Conservation (phyloP, 30 jellyfish, hydroid and myxozoan genomes). For the Hydractinia echinata region DNA sequence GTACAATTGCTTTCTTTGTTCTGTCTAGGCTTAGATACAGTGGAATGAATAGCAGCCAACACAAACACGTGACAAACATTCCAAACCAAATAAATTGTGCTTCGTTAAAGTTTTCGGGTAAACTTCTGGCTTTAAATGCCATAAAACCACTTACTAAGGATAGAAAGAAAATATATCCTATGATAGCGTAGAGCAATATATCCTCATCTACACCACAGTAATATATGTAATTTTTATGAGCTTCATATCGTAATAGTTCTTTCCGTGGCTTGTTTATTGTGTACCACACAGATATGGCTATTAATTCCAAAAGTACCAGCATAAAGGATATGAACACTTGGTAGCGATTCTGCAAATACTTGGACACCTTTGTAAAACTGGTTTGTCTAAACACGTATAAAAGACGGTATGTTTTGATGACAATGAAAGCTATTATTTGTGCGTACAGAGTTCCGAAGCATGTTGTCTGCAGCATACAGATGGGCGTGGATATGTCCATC, state of each 20-base stretch:
- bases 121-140: conserved; percentile 77
- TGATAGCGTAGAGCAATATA: conserved; percentile 15
- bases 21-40: conserved; percentile 4
- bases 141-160: conserved; percentile 63
- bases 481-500: conserved; percentile 27
- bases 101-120: conserved; percentile 74
- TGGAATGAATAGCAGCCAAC: conserved; percentile 33
- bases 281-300: conserved; percentile 34
- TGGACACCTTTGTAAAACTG: conserved; percentile 45
- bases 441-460: conserved; percentile 51
- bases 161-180: conserved; percentile 39
- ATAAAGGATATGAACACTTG: conserved; percentile 46
- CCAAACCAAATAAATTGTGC: conserved; percentile 76
- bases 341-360: conserved; percentile 41
- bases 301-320: conserved; percentile 34
- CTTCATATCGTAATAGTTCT: background rate
- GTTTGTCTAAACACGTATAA: conserved; percentile 50
- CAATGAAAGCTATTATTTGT: conserved; percentile 47
- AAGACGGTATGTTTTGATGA: conserved; percentile 67
- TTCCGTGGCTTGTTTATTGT: conserved; percentile 29
- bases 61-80: conserved; percentile 54
- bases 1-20: background rate
- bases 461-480: conserved; percentile 55
- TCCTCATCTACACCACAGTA: conserved; percentile 27
- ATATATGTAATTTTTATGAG: background rate